These are phyloP conservation scores for Gonatopus flavifemur DNA, from an alignment of 1,140 invertebrate genomes.

Conservation along the genomic window DNA sequence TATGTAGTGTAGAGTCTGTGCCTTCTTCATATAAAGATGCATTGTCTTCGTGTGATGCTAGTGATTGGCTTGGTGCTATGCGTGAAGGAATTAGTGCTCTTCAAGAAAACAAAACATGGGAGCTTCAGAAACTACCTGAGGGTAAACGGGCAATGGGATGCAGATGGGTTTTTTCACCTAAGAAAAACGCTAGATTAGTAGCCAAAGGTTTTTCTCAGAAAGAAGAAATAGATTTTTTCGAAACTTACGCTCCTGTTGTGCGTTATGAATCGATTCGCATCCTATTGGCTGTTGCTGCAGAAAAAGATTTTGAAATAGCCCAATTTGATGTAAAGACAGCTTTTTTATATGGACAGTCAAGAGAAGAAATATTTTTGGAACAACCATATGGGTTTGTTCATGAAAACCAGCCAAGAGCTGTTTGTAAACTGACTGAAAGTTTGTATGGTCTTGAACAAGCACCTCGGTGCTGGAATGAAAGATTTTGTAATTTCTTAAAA, in stretches of 20 bases:
- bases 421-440: no score
- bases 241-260: slow-evolving; percentile 9
- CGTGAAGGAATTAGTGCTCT: neutral
- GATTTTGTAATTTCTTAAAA: neutral
- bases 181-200: no score
- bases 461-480: neutral
- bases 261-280: slow-evolving; percentile 14
- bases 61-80: neutral
- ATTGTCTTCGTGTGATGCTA: neutral
- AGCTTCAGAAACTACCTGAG: neutral
- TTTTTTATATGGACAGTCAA: slow-evolving; percentile 11
- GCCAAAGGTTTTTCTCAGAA: slow-evolving; percentile 1
- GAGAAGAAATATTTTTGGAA: no score
- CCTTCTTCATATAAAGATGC: neutral
- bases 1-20: neutral
- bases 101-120: neutral
- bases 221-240: slow-evolving; percentile 7
- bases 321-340: slow-evolving; percentile 21
- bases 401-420: no score
- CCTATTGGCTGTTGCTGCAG: slow-evolving; percentile 1
- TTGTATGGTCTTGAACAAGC: no score
- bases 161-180: neutral
- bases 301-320: slow-evolving; percentile 3
- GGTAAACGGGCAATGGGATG: neutral
- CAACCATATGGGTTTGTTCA: no score